Base-by-base conservation (phyloP, 2,797 vertebrate genomes). In the Cirrhinus molitorella region DNA sequence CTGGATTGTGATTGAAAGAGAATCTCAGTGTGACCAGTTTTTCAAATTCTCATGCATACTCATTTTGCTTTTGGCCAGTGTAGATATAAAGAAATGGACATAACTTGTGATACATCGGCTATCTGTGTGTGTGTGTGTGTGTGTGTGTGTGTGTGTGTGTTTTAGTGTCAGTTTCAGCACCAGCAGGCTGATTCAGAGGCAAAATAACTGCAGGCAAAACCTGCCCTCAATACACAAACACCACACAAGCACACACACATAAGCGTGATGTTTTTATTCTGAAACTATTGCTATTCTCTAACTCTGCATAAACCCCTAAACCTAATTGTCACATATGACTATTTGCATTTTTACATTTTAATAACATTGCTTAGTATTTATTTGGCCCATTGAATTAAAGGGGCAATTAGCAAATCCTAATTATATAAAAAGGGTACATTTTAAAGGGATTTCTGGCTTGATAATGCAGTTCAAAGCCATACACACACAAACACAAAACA, bases 101-200 rank as follows among this genome's bases (percentile, higher is more conserved):
- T 2, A 43, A 43, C 19, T 67, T 40, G 65, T 37, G 19, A 67
- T n/a, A n/a, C 34, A 61, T 1, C 31, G 59, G 2, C 6, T 28
- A 19, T 7, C 11, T 59, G 55, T 59, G 57, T 1, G 12, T 12
- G n/a, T 57, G 55, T 55, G 51, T 10, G 19, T 55, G 51, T 57
- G 10, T 59, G 25, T 61, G 34, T 66, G 31, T 66, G 61, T 65
- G 63, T 66, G 63, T 6, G 34, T 1, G 11, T 12, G n/a, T 5
- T 28, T 28, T 16, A 61, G 66, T 67, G 37, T 43, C 37, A 43
- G 66, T 93, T 94, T 93, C 92, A 92, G 93, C 91, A 92, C 93
- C 93, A 93, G 91, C 92, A 91, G 93, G 91, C 93, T 93, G 92
- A 93, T 92, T 94, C 93, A 87, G 88, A 89, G 91, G 82, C 78